These are phyloP conservation scores for Drosophila formosana DNA, from an alignment of 2,888 invertebrate species.

Conservation along the genomic window DNA sequence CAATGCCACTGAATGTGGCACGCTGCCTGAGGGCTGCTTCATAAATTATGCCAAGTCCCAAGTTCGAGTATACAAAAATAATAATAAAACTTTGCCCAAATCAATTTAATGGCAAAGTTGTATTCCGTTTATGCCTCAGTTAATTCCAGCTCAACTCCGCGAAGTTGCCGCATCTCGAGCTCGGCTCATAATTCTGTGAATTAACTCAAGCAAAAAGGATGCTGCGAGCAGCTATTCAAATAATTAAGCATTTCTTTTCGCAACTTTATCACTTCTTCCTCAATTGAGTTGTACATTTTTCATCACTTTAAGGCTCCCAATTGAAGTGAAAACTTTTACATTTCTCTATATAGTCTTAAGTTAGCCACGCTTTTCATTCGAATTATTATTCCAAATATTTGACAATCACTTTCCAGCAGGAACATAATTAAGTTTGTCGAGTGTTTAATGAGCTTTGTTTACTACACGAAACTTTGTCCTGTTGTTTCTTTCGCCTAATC, in stretches of 20 bases:
- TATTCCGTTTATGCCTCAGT: constrained; percentile 26
- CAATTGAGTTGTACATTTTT: constrained; percentile 3
- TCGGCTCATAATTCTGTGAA: constrained; percentile 29
- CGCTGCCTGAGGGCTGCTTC: constrained; percentile 45
- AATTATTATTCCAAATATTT: constrained; percentile 12
- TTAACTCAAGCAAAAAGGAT: constrained; percentile 26
- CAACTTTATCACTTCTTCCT: constrained; percentile 13
- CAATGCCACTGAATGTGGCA: constrained; percentile 41
- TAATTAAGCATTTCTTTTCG: constrained; percentile 12
- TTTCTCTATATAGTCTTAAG: not conserved
- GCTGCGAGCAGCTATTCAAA: constrained; percentile 18
- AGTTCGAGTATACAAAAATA: constrained; percentile 22
- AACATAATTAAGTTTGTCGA: constrained; percentile 1
- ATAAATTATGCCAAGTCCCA: constrained; percentile 38
- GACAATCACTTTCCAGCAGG: constrained; percentile 1
- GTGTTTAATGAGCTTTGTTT: constrained; percentile 11
- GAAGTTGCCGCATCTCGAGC: constrained; percentile 1
- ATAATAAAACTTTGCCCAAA: constrained; percentile 48
- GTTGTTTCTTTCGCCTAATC: not conserved
- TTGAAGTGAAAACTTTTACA: not conserved
- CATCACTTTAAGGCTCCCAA: not conserved
- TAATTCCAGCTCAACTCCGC: constrained; percentile 6
- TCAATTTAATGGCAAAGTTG: constrained; percentile 50
- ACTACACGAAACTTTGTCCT: not conserved
- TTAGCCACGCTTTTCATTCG: not conserved